These are phyloP conservation scores for Gouania willdenowi DNA, from an alignment of 2,797 vertebrate genomes.

Conservation along the genomic window DNA sequence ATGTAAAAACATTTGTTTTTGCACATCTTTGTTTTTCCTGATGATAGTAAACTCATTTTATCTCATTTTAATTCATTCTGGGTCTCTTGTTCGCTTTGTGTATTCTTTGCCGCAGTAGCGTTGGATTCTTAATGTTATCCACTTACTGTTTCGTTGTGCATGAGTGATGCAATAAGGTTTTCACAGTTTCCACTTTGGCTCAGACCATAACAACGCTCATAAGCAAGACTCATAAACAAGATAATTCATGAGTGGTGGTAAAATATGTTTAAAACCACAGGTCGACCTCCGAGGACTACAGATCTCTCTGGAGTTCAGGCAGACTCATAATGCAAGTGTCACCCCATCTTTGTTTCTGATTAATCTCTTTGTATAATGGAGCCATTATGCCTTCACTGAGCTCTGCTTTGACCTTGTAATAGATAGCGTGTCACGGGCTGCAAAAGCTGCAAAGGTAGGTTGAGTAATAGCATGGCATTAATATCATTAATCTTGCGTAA, in stretches of 20 bases:
- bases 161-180: slow-evolving; percentile 50
- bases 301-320: slow-evolving; percentile 35
- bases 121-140: too few relatives aligned
- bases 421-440: slow-evolving; percentile 53
- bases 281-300: slow-evolving; percentile 44
- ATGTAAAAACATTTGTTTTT: too few relatives aligned
- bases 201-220: slow-evolving; percentile 40
- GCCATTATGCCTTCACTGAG: slow-evolving; percentile 37
- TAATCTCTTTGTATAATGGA: slow-evolving; percentile 56
- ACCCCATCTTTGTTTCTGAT: slow-evolving; percentile 48
- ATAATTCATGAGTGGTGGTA: slow-evolving; percentile 56
- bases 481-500: slow-evolving; percentile 47
- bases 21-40: too few relatives aligned
- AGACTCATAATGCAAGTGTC: slow-evolving; percentile 50
- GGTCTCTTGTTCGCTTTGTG: too few relatives aligned
- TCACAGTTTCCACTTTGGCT: slow-evolving; percentile 27
- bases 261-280: slow-evolving; percentile 47
- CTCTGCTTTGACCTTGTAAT: slow-evolving; percentile 55
- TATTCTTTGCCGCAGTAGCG: too few relatives aligned
- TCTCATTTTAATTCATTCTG: too few relatives aligned
- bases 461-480: slow-evolving; percentile 36
- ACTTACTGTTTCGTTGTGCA: slow-evolving; percentile 37
- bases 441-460: slow-evolving; percentile 28
- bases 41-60: too few relatives aligned
- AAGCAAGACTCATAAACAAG: too few relatives aligned